Conservation (phyloP, 2,113 vertebrate genomes). For the Agapornis roseicollis region DNA sequence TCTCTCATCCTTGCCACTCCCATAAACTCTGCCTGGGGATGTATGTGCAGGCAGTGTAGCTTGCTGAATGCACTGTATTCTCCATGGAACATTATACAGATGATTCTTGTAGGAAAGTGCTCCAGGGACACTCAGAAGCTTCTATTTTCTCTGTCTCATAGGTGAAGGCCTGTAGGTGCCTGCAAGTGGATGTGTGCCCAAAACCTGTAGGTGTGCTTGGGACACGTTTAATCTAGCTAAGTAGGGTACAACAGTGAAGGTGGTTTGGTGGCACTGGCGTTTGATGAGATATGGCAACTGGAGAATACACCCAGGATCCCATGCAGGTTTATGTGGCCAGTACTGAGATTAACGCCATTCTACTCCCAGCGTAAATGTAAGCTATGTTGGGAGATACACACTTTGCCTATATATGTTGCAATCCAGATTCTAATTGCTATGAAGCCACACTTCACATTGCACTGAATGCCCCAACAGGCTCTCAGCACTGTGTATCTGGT, state of each 20-base stretch:
- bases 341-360: not conserved
- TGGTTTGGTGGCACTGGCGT: not conserved
- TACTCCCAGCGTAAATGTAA: not conserved
- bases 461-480: not conserved
- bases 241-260: not conserved
- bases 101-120: not conserved
- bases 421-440: not conserved
- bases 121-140: not conserved
- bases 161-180: not conserved
- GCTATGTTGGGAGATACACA: not conserved
- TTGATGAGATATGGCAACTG: rapidly evolving
- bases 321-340: not conserved
- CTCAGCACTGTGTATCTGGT: too few species aligned
- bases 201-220: not conserved
- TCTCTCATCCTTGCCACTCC: not conserved
- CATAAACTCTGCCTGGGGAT: not conserved
- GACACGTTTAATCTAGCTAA: not conserved
- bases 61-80: not conserved
- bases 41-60: too few species aligned
- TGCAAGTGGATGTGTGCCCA: not conserved
- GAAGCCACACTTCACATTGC: not conserved
- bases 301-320: not conserved
- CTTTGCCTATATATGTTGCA: not conserved
- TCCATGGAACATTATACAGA: not conserved
- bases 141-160: not conserved